Evolutionary conservation across 2,113 vertebrate genomes (phyloP).

Genomic region (Corynorhinus townsendii): DNA sequence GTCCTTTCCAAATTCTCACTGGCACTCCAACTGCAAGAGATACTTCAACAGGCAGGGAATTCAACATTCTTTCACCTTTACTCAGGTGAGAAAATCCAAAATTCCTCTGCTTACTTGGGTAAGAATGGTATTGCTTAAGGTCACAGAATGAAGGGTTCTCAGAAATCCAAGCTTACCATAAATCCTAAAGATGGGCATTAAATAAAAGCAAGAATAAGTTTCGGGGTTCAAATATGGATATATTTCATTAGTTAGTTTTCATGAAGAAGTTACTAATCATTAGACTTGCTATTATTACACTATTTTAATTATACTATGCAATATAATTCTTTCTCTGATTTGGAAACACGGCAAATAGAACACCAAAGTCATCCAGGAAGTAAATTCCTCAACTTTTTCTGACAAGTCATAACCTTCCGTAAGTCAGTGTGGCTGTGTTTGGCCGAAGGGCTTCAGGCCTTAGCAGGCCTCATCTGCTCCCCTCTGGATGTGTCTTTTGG

Average conservation of each 20-base stretch:
- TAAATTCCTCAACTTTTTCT: neutral
- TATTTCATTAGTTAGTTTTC: neutral
- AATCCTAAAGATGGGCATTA: neutral
- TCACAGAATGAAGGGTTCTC: neutral
- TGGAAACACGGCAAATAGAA: neutral
- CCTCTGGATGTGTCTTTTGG: neutral
- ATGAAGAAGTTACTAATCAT: neutral
- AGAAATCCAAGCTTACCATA: neutral
- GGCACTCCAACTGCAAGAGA: neutral
- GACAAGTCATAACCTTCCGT: neutral
- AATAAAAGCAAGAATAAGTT: neutral
- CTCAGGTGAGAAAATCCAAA: neutral
- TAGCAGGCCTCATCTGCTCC: fast-evolving
- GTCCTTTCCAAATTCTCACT: neutral
- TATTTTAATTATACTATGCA: neutral
- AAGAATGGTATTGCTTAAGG: neutral
- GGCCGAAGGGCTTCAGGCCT: neutral
- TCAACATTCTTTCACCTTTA: neutral
- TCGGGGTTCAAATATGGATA: neutral
- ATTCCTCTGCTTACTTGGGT: neutral
- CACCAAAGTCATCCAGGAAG: neutral
- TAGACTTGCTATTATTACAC: neutral
- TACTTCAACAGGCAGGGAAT: neutral
- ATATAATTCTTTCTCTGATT: neutral
- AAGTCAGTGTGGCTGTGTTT: neutral